Evolutionary conservation across 2,113 vertebrate genomes (phyloP).

Genomic region (Dasyurus viverrinus): DNA sequence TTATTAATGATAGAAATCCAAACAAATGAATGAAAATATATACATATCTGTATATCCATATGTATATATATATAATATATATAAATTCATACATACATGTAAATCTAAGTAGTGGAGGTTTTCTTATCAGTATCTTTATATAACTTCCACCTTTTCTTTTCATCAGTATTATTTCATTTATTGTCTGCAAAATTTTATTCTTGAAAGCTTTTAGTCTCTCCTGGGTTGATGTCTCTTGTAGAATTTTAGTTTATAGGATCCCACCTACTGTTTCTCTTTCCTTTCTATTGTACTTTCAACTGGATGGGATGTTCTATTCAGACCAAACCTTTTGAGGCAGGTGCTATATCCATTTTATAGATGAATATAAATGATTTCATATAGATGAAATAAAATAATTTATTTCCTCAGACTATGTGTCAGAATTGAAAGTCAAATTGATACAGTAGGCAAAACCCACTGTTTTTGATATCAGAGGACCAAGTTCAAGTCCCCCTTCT

Average conservation of each 20-base stretch:
- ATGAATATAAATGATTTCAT: no score
- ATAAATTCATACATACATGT: neutral
- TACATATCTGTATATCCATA: no score
- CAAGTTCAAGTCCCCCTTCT: neutral
- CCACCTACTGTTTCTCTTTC: neutral
- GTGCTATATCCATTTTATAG: neutral
- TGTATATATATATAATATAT: neutral
- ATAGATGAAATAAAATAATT: neutral
- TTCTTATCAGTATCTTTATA: neutral
- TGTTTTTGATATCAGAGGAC: neutral
- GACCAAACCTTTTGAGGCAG: neutral
- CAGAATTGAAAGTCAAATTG: neutral
- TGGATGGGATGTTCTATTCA: neutral
- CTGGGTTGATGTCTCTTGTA: neutral
- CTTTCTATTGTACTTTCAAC: neutral
- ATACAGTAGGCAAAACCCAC: neutral
- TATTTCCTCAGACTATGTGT: neutral
- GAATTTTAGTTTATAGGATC: neutral
- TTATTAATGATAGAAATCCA: neutral
- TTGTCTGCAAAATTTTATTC: neutral
- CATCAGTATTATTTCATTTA: neutral
- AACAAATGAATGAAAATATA: neutral
- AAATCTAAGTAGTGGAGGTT: neutral
- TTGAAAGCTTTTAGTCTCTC: neutral
- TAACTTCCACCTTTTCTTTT: neutral